phyloP scores from a whole-genome alignment of 2,113 vertebrate species.

The Nematolebias whitei region DNA sequence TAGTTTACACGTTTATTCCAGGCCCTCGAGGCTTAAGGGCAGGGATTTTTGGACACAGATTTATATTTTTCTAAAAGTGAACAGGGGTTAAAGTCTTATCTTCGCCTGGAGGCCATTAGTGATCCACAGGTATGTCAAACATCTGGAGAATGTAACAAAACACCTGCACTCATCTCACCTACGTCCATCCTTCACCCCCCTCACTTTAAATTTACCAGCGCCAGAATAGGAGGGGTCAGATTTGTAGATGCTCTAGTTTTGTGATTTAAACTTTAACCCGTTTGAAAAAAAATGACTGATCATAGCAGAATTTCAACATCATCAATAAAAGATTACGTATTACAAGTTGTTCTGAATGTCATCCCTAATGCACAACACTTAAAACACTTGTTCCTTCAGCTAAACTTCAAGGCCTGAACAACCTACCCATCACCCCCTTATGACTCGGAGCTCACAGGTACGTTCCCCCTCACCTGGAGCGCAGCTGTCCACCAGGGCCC shows the following conservation, averaged over 20 bases:
- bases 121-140: conserved; percentile 52
- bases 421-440: too few species aligned
- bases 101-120: conserved; percentile 7
- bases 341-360: too few species aligned
- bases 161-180: conserved; percentile 12
- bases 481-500: conserved; percentile 84
- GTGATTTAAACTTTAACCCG: too few species aligned
- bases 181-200: background rate
- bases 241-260: too few species aligned
- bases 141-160: conserved; percentile 52
- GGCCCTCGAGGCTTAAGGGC: background rate
- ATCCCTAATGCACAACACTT: too few species aligned
- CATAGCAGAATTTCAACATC: too few species aligned
- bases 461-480: conserved; percentile 75
- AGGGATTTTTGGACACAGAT: background rate
- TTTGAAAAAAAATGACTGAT: too few species aligned
- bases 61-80: background rate
- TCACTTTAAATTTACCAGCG: background rate
- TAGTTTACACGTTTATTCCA: background rate
- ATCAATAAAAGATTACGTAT: too few species aligned
- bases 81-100: conserved; percentile 23
- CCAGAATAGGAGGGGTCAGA: background rate
- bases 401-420: too few species aligned
- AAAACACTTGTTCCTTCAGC: too few species aligned
- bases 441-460: too few species aligned